Evolutionary conservation across 1,140 invertebrate genomes (phyloP), one percentile per base, ranked within the genome.

Genomic region (Drosophila sproati): DNA sequence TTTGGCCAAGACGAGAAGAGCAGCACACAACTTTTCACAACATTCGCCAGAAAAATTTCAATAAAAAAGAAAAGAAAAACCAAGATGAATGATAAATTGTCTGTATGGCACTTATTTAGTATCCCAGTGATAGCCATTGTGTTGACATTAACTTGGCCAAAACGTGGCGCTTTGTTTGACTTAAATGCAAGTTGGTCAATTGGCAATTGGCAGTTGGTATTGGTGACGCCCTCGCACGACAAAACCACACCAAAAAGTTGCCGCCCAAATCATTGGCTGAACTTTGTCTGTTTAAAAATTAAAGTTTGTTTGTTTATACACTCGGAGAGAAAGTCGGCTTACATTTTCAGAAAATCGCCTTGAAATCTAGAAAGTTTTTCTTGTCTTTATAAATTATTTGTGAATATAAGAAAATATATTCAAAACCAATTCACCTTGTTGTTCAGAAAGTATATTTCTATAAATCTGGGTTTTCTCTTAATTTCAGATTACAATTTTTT

Each of bases 171-270:
- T 32, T 76, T 66, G 62, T 79, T 79, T 76, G 57, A 59, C 54
- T 87, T 88, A 62, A 71, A 69, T 88, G 77, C 73, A 80, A 88
- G 83, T 88, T 87, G 20, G 20, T 20, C 20, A 20, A 20, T 20
- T 20, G 20, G 20, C 20, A 20, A 20, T 20, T 20, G 73, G 83
- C 77, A 83, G 83, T 88, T 88, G 77, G 70, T 20, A 83, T 75
- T 55, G 68, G 73, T 69, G 76, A 77, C 85, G 83, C 80, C 77
- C 83, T 62, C 82, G 70, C 66, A 66, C 59, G 64, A 63, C 47
- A 41, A 6, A 64, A 45, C 63, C 12, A 48, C 5, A 47, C 66
- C 72, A 73, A 73, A 60, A 64, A 56, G 32, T 75, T 59, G 32
- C 66, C 82, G 83, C 80, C 83, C 76, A 48, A 56, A 39, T 87